Conservation (phyloP, 2,113 vertebrate species). For the Lepidothrix coronata region DNA sequence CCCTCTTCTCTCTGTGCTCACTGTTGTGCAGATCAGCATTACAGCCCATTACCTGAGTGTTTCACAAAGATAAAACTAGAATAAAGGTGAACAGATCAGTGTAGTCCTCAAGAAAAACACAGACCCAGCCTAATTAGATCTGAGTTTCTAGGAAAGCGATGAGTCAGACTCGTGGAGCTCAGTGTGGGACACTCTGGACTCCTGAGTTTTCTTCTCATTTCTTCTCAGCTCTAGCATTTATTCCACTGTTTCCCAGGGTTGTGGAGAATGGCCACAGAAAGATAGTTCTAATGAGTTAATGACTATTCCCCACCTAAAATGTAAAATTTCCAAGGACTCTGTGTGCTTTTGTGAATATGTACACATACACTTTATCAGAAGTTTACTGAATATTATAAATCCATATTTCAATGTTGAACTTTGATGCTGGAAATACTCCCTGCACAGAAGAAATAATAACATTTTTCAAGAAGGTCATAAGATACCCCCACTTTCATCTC, state of each 20-base stretch:
- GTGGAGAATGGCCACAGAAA: neutral
- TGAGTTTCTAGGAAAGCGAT: neutral
- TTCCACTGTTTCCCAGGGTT: neutral
- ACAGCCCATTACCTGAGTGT: too few relatives aligned
- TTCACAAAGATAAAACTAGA: neutral
- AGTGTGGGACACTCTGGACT: neutral
- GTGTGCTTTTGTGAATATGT: neutral
- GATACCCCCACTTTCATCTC: neutral
- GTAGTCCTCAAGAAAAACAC: neutral
- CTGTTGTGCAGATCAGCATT: neutral
- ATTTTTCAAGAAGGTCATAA: neutral
- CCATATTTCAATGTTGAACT: neutral
- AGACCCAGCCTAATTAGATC: neutral
- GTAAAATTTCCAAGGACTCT: neutral
- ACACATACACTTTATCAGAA: neutral
- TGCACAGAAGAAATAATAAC: neutral
- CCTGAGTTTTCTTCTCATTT: neutral
- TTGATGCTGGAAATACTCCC: neutral
- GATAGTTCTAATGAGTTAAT: neutral
- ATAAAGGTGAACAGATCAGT: neutral
- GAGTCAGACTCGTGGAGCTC: rapidly evolving
- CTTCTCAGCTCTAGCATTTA: neutral
- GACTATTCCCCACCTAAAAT: neutral
- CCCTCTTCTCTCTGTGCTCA: rapidly evolving
- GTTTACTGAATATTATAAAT: neutral